A percentile compares a stretch with the other conserved stretches of the same genome.
Evolutionary conservation across 2,797 vertebrate genomes (phyloP).

Genomic region (Microctenopoma steveboyesi): DNA sequence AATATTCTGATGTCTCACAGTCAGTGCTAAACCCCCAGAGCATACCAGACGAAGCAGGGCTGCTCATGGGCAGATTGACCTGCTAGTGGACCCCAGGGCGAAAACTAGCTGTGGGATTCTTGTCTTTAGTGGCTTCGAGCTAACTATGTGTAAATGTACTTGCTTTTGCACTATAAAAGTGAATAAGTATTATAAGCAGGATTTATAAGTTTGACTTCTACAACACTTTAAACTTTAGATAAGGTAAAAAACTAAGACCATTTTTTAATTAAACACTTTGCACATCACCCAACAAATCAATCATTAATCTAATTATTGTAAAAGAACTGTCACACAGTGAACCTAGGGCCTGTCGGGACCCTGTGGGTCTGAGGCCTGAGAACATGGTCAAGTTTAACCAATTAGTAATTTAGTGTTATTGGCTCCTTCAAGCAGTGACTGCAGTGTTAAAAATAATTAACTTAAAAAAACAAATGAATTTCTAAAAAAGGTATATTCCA

Average conservation of each 20-base stretch:
- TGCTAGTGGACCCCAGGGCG: background rate
- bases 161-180: background rate
- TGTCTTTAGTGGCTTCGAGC: background rate
- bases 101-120: background rate
- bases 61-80: background rate
- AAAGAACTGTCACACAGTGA: background rate
- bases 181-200: background rate
- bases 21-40: background rate
- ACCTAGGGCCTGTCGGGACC: background rate
- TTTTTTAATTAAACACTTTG: background rate
- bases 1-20: background rate
- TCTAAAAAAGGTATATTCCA: background rate
- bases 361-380: background rate
- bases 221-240: no score
- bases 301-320: background rate
- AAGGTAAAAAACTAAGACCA: no score
- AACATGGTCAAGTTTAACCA: slow-evolving; percentile 2
- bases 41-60: background rate
- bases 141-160: background rate
- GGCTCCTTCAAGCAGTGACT: slow-evolving; percentile 2
- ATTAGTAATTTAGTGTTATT: background rate
- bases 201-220: background rate
- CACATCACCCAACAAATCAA: background rate
- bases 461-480: background rate
- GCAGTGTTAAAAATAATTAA: background rate